phyloP scores from a whole-genome alignment of 2,113 vertebrate genomes.

The Donacobius atricapilla region DNA sequence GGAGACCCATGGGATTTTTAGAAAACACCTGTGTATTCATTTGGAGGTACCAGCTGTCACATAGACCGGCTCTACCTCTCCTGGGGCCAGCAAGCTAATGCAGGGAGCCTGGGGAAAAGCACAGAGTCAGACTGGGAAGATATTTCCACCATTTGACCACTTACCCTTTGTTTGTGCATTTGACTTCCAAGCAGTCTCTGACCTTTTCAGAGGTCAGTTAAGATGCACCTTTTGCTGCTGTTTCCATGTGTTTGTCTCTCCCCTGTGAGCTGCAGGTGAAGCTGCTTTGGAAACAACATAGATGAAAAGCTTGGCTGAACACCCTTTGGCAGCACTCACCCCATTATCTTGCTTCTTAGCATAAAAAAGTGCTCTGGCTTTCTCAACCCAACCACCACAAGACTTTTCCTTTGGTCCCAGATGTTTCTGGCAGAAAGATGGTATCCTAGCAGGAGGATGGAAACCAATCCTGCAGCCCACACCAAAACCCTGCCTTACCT shows the following conservation, averaged over 20 bases:
- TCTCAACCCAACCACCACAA: not conserved
- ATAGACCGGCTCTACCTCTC: not conserved
- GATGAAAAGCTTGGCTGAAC: not conserved
- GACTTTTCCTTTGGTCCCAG: not conserved
- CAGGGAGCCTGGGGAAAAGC: not conserved
- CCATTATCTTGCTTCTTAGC: not conserved
- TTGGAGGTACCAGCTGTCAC: not conserved
- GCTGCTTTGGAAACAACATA: not conserved
- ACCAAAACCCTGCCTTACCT: rapidly evolving
- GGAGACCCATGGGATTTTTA: not conserved
- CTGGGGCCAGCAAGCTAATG: not conserved
- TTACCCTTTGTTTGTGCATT: not conserved
- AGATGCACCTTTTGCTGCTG: not conserved
- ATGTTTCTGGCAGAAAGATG: not conserved
- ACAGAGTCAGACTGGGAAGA: not conserved
- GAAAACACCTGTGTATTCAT: not conserved
- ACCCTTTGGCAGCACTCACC: not conserved
- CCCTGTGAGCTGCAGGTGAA: not conserved
- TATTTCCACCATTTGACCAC: not conserved
- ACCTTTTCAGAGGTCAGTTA: not conserved
- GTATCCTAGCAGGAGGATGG: not conserved
- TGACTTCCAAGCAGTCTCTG: not conserved
- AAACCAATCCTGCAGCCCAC: rapidly evolving
- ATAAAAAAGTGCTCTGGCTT: not conserved
- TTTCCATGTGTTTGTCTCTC: not conserved